Evolutionary conservation across 2,888 invertebrate species (phyloP).

Genomic region (Hipparchia semele): DNA sequence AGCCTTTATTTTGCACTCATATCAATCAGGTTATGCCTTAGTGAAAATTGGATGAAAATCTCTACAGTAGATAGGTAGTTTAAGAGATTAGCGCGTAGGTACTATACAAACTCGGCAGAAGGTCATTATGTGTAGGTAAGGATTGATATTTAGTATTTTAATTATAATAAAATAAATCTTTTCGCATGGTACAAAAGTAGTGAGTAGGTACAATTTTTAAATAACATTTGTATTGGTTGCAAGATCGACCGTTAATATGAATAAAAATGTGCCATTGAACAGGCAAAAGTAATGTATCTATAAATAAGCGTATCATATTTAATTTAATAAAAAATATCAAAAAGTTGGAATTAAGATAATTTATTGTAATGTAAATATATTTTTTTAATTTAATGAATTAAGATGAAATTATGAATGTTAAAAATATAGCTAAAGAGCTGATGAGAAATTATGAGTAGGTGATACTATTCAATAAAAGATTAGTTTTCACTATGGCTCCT

Average conservation of each 20-base stretch:
- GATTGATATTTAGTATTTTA: slow-evolving; percentile 13
- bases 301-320: slow-evolving; percentile 24
- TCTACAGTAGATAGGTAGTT: too few species aligned
- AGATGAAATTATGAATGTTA: too few species aligned
- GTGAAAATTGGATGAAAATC: too few species aligned
- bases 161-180: not conserved
- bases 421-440: too few species aligned
- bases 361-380: slow-evolving; percentile 14
- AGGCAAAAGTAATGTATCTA: slow-evolving; percentile 56
- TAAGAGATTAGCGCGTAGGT: too few species aligned
- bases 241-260: slow-evolving; percentile 19
- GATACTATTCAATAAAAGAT: too few species aligned
- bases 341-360: slow-evolving; percentile 7
- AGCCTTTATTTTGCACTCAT: too few species aligned
- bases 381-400: not conserved
- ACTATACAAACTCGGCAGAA: too few species aligned
- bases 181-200: slow-evolving; percentile 72
- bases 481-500: too few species aligned
- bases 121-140: too few species aligned
- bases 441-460: too few species aligned
- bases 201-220: slow-evolving; percentile 41
- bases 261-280: slow-evolving; percentile 70
- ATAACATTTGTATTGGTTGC: slow-evolving; percentile 13
- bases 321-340: not conserved
- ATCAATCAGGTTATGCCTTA: too few species aligned